phyloP scores from a whole-genome alignment of 2,113 vertebrate species.

The Eonycteris spelaea region DNA sequence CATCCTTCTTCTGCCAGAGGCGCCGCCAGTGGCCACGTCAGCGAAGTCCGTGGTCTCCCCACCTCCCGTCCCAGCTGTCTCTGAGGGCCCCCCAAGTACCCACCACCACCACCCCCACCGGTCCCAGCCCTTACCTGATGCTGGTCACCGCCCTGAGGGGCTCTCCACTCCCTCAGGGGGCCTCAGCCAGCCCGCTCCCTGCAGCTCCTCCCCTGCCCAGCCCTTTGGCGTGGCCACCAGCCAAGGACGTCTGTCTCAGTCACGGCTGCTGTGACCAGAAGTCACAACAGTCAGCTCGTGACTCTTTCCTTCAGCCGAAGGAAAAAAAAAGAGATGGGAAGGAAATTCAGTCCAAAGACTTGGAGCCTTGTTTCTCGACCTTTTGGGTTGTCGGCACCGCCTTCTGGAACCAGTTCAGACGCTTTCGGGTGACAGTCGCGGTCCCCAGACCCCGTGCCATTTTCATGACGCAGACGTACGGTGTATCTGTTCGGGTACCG shows the following conservation, averaged over 20 bases:
- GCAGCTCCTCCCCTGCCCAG: background rate
- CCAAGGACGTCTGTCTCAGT: background rate
- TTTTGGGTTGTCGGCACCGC: no score
- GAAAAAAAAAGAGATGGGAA: background rate
- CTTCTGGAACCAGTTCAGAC: no score
- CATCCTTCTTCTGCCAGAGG: background rate
- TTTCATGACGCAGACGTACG: no score
- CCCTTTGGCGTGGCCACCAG: background rate
- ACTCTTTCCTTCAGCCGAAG: no score
- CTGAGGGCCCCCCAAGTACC: no score
- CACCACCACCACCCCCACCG: background rate
- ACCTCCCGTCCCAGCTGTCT: background rate
- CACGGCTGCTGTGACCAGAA: background rate
- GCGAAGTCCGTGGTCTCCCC: fast-evolving
- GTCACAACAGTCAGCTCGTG: background rate
- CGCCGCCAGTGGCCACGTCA: fast-evolving
- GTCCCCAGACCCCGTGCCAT: no score
- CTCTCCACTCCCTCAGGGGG: background rate
- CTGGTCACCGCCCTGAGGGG: background rate
- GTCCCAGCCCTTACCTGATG: background rate
- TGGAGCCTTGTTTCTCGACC: no score
- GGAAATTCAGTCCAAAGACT: no score
- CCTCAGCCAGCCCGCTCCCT: background rate
- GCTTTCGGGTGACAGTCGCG: no score
- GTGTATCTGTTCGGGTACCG: no score